phyloP scores from a whole-genome alignment of 2,113 vertebrate genomes.

The Peromyscus leucopus region DNA sequence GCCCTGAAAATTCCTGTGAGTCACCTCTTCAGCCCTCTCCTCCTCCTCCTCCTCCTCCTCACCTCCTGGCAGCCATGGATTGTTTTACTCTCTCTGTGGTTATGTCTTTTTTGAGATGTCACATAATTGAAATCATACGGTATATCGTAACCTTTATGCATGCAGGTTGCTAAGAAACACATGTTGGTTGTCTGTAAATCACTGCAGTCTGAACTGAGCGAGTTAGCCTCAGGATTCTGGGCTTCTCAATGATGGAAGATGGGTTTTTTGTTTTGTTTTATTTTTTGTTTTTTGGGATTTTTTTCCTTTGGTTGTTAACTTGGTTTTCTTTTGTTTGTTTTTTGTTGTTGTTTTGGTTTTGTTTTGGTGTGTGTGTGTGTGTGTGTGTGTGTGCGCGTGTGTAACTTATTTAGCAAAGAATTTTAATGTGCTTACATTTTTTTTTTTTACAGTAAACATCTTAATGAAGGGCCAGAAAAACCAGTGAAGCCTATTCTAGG shows the following conservation, averaged over 20 bases:
- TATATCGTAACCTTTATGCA: constrained; percentile 6
- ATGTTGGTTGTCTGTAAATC: constrained; percentile 59
- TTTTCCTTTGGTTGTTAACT: not conserved
- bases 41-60: not conserved
- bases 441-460: constrained; percentile 26
- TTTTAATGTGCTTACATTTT: constrained; percentile 2
- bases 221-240: constrained; percentile 41
- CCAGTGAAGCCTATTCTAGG: not conserved
- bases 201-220: constrained; percentile 18
- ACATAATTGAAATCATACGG: constrained; percentile 32
- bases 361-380: too few species aligned
- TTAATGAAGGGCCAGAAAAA: constrained; percentile 1
- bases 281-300: not conserved
- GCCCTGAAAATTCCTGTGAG: not conserved
- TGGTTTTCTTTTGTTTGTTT: too few species aligned
- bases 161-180: constrained; percentile 42
- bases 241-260: constrained; percentile 49
- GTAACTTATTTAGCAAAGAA: constrained; percentile 22
- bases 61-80: not conserved
- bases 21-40: not conserved
- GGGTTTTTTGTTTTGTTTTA: too few species aligned
- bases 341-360: too few species aligned
- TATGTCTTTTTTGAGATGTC: constrained; percentile 55
- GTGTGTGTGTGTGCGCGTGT: not conserved
- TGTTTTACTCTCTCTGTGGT: not conserved